A percentile compares a stretch with the other conserved stretches of the same genome.
These are phyloP conservation scores for Scrobipalpa atriplicella DNA, from an alignment of 2,888 invertebrate genomes.

Conservation along the genomic window DNA sequence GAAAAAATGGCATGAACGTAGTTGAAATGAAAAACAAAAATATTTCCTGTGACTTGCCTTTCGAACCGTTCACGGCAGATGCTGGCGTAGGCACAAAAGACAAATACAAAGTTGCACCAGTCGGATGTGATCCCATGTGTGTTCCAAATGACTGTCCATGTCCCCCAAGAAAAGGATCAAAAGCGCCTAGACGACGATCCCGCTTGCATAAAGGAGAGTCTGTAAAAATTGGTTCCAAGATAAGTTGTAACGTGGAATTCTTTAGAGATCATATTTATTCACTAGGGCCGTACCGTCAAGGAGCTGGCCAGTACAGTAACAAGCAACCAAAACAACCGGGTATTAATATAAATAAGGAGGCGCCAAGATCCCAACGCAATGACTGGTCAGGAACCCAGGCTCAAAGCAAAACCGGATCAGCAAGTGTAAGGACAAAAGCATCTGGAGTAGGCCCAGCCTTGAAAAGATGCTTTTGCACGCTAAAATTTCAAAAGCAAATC, in stretches of 20 bases:
- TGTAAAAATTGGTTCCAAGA: constrained; percentile 34
- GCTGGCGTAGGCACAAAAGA: constrained; percentile 9
- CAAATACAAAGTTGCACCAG: not conserved
- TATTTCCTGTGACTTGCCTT: not conserved
- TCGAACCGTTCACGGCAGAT: constrained; percentile 6
- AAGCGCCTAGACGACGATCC: not conserved
- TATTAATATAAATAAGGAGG: not conserved
- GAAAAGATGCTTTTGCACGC: constrained; percentile 42
- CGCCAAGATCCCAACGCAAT: not conserved
- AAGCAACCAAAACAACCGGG: not conserved
- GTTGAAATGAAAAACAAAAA: constrained; percentile 26
- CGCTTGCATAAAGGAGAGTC: constrained; percentile 24
- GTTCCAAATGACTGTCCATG: not conserved
- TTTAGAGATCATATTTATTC: constrained; percentile 29
- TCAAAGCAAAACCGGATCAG: not conserved
- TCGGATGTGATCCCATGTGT: constrained; percentile 5
- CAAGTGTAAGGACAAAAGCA: not conserved
- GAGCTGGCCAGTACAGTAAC: not conserved
- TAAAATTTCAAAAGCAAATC: constrained; percentile 26
- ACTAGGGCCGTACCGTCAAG: not conserved
- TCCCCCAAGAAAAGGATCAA: not conserved
- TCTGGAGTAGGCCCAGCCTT: constrained; percentile 5
- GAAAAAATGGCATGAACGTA: constrained; percentile 11
- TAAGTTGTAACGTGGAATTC: constrained; percentile 33
- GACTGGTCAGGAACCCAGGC: not conserved